phyloP scores from a whole-genome alignment of 2,888 invertebrate species.

The Chaitophorus viminalis region DNA sequence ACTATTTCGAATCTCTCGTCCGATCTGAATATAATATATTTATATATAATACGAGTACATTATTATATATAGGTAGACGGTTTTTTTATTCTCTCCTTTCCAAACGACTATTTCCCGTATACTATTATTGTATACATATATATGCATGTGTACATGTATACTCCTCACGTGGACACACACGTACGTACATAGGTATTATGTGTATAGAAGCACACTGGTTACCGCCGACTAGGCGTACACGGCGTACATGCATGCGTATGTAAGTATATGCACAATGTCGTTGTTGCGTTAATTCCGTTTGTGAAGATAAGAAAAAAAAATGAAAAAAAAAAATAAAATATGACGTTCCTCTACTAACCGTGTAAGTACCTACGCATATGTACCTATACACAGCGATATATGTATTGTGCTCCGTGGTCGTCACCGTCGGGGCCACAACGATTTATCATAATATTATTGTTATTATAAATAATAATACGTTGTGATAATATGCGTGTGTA shows the following conservation, averaged over 20 bases:
- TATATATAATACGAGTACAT: too few species aligned
- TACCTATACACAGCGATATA: background rate
- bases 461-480: background rate
- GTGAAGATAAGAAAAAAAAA: too few species aligned
- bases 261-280: background rate
- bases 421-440: background rate
- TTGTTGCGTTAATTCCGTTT: too few species aligned
- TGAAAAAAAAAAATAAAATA: too few species aligned
- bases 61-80: background rate
- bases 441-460: conserved; percentile 4
- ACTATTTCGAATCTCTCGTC: conserved; percentile 45
- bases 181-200: too few species aligned
- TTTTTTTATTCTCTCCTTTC: background rate
- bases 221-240: background rate
- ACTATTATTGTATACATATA: background rate
- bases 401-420: background rate
- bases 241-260: background rate
- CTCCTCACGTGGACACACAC: background rate
- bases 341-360: too few species aligned
- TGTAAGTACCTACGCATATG: too few species aligned
- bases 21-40: conserved; percentile 34
- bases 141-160: background rate
- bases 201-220: background rate
- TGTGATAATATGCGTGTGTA: background rate
- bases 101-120: background rate